A percentile compares a stretch with the other conserved stretches of the same genome.
Conservation (phyloP, 92 coral and sea anemone genomes). For the Zoanthus sociatus region DNA sequence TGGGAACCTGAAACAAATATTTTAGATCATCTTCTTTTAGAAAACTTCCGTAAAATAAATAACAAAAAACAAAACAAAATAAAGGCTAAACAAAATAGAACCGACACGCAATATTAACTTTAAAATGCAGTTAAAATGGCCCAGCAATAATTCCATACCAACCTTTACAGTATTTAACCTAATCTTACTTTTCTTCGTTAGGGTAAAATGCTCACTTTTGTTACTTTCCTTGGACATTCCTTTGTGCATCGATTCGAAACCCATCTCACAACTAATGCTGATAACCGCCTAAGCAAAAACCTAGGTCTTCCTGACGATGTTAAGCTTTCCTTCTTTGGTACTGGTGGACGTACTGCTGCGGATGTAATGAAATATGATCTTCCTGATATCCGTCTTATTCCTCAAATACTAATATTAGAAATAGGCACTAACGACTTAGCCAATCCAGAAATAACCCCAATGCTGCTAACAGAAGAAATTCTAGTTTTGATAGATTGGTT, state of each 20-base stretch:
- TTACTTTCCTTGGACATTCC: not conserved
- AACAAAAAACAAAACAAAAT: not conserved
- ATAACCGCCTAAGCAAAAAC: not conserved
- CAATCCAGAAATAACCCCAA: not conserved
- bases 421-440: not conserved
- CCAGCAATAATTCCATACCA: not conserved
- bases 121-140: not conserved
- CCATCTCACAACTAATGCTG: not conserved
- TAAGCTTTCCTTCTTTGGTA: not conserved
- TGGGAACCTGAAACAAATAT: not conserved
- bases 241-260: not conserved
- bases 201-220: not conserved
- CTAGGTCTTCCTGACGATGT: not conserved
- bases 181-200: not conserved
- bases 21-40: not conserved
- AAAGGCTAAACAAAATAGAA: not conserved
- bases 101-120: not conserved
- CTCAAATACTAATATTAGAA: not conserved
- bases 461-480: not conserved
- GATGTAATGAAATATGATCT: not conserved
- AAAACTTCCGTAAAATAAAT: not conserved
- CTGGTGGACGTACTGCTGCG: not conserved
- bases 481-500: not conserved
- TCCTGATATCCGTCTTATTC: not conserved
- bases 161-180: not conserved